Percentiles rank a stretch among this genome's conserved stretches.
These are phyloP conservation scores for Parotocinclus haroldoi DNA, from an alignment of 2,797 vertebrate species.

Conservation along the genomic window DNA sequence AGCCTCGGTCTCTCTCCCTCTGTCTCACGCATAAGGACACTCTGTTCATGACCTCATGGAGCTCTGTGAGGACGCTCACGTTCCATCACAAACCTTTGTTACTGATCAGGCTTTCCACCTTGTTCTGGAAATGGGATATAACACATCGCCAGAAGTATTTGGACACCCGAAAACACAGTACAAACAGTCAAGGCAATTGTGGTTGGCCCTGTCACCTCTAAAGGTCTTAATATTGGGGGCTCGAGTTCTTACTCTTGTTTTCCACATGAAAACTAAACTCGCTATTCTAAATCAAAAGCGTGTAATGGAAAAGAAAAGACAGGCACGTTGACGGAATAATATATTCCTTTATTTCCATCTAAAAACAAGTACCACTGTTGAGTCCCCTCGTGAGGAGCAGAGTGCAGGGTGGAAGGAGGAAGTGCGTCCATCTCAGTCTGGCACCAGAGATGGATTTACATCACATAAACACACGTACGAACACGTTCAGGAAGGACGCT, in stretches of 20 bases:
- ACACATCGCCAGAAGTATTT: no score
- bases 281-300: no score
- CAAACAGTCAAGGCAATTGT: no score
- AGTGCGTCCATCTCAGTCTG: background rate
- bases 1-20: slow-evolving; percentile 23
- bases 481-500: no score
- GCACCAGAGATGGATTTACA: background rate
- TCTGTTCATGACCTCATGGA: slow-evolving; percentile 35
- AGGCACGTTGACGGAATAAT: slow-evolving; percentile 64
- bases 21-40: slow-evolving; percentile 28
- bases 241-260: no score
- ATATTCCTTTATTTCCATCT: slow-evolving; percentile 77
- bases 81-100: background rate
- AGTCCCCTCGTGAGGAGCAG: slow-evolving; percentile 55
- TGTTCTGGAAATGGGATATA: no score
- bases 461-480: background rate
- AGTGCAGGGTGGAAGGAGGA: slow-evolving; percentile 41
- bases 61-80: background rate
- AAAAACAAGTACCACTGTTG: slow-evolving; percentile 67
- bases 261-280: no score
- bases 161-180: no score
- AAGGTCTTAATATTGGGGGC: no score
- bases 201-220: no score
- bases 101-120: no score
- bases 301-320: slow-evolving; percentile 4